phyloP scores from a whole-genome alignment of 2,888 invertebrate genomes.

The Melipona bicolor region DNA sequence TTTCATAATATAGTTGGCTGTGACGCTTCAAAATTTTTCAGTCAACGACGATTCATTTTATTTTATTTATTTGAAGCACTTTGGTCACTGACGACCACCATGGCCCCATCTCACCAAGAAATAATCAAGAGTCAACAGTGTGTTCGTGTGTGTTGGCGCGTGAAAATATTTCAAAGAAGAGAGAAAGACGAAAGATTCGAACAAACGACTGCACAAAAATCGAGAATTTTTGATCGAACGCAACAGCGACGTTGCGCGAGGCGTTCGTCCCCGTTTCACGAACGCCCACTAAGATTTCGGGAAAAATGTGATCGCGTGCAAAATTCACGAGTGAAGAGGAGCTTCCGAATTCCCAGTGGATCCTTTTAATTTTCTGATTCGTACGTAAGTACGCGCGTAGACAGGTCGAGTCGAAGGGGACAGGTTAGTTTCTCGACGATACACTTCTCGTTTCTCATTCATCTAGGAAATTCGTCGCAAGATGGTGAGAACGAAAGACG shows the following conservation, averaged over 20 bases:
- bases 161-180: no score
- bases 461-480: background rate
- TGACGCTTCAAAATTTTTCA: no score
- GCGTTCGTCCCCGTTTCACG: background rate
- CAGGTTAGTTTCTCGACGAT: conserved; percentile 20
- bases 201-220: background rate
- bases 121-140: no score
- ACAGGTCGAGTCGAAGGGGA: background rate
- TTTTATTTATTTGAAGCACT: no score
- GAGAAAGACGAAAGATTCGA: no score
- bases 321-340: conserved; percentile 49
- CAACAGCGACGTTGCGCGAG: background rate
- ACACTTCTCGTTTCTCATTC: background rate
- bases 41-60: no score
- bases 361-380: conserved; percentile 1
- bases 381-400: background rate
- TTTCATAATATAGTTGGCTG: no score
- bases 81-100: no score
- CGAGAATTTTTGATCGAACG: background rate
- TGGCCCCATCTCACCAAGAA: no score
- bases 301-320: conserved; percentile 46
- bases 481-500: conserved; percentile 50
- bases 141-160: no score
- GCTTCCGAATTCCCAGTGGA: background rate
- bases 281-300: background rate